Conservation (phyloP, 2,113 vertebrate species). For the Planiliza haematocheilus region DNA sequence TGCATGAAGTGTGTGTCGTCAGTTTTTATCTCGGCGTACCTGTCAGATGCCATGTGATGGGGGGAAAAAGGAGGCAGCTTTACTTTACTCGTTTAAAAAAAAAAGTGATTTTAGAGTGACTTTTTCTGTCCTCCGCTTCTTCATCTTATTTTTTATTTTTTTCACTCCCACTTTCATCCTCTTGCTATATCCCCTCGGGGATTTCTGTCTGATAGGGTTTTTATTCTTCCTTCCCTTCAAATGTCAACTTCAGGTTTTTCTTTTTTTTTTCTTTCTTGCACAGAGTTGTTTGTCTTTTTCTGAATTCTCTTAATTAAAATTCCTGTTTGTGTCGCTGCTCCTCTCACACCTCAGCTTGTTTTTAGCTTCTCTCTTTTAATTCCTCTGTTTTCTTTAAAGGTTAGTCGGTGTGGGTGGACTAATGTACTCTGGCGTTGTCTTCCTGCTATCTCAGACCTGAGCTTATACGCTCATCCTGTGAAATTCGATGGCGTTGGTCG, state of each 20-base stretch:
- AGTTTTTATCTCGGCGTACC: background rate
- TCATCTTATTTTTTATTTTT: conserved; percentile 5
- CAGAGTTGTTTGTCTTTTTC: background rate
- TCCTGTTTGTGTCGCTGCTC: conserved; percentile 16
- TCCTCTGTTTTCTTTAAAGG: conserved; percentile 22
- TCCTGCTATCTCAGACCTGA: background rate
- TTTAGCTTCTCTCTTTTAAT: conserved; percentile 1
- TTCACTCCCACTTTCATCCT: background rate
- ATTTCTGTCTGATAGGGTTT: conserved; percentile 30
- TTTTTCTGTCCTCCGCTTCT: conserved; percentile 19
- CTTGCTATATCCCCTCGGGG: background rate
- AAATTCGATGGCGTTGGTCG: conserved; percentile 2
- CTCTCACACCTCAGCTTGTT: conserved; percentile 12
- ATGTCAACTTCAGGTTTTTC: conserved; percentile 42
- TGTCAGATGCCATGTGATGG: conserved; percentile 6
- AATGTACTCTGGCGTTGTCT: conserved; percentile 17
- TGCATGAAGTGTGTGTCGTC: background rate
- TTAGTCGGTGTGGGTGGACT: conserved; percentile 11
- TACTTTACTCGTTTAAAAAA: conserved; percentile 14
- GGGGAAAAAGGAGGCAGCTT: background rate
- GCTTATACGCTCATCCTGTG: background rate
- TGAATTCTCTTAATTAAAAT: conserved; percentile 50
- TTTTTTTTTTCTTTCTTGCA: background rate
- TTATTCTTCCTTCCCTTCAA: conserved; percentile 13
- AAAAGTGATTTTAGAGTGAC: conserved; percentile 3